Base-by-base conservation (phyloP, 2,113 vertebrate species). In the Gorilla gorilla region DNA sequence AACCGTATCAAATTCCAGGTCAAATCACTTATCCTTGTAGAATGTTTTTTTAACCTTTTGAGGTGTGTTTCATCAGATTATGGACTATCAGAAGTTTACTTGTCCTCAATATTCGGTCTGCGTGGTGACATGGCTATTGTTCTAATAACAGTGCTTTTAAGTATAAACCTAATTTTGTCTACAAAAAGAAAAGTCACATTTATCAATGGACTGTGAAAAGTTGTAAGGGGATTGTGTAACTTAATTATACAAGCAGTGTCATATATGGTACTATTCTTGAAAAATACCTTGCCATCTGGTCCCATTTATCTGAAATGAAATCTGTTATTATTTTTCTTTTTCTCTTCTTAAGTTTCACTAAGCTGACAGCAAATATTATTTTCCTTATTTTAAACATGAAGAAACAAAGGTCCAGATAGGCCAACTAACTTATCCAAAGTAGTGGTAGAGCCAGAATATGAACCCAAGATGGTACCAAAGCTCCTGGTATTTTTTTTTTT, bases 31-130 rank as follows among this genome's bases (percentile, higher is more conserved):
- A 97, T 40, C 25, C 23, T 84, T 7, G 72, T 73, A 91, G 92
- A 70, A 78, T 93, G 96, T 97, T 97, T 97, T 79, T 40, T 93
- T 89, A 84, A 89, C 87, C 68, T 90, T 90, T 89, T 14, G 78
- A 97, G 87, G 52, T 95, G 17, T 85, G 78, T 94, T 97, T 93
- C 59, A 87, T 93, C 92, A 90, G 83, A 52, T 89, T 61, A 79
- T 50, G 57, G 80, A 68, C 40, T 94, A 50, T 57, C 17, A 79
- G 86, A 81, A 40, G 50, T 83, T 95, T 70, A 86, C 89, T 93
- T 90, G 25, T 70, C 52, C 32, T 96, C n/a, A 64, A 6, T 73
- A 25, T 93, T 73, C 84, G 30, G 72, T 75, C 45, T 89, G 5
- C 12, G 2, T 61, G n/a, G 50, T 78, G 76, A 32, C 27, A 48